Conservation (phyloP, 2,113 vertebrate genomes). For the Myodes glareolus region DNA sequence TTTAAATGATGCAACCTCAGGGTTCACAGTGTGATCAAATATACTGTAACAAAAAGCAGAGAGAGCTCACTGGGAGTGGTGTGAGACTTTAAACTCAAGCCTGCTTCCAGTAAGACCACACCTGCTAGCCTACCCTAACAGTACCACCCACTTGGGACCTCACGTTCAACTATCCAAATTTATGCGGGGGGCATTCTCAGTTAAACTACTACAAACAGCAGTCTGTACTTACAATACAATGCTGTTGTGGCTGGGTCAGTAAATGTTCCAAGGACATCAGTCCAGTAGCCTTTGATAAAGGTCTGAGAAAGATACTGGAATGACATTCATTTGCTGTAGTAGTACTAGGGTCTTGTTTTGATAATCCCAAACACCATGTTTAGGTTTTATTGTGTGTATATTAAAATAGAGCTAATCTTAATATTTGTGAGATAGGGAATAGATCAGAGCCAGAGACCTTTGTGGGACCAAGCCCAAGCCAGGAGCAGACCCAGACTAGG, state of each 20-base stretch:
- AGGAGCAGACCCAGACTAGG: too few relatives aligned
- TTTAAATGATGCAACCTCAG: background rate
- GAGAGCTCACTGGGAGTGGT: too few relatives aligned
- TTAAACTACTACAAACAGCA: background rate
- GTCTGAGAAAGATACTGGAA: background rate
- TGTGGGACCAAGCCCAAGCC: too few relatives aligned
- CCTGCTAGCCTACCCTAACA: background rate
- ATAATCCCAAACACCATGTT: background rate
- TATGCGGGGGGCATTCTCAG: background rate
- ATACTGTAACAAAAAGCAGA: background rate
- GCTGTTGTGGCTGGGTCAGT: background rate
- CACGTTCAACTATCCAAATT: background rate
- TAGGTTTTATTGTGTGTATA: background rate
- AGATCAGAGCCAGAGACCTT: too few relatives aligned
- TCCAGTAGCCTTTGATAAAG: background rate
- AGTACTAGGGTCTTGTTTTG: slow-evolving; percentile 7
- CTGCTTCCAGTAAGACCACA: background rate
- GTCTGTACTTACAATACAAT: background rate
- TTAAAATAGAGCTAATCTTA: background rate
- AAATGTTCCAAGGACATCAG: background rate
- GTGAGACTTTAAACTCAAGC: background rate
- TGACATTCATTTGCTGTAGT: slow-evolving; percentile 19
- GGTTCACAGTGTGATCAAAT: background rate
- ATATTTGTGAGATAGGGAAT: background rate
- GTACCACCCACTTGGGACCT: background rate